Percentiles rank a stretch among this genome's conserved stretches.
These are phyloP conservation scores for Whitmania pigra DNA, from an alignment of 1,140 invertebrate genomes.

Conservation along the genomic window DNA sequence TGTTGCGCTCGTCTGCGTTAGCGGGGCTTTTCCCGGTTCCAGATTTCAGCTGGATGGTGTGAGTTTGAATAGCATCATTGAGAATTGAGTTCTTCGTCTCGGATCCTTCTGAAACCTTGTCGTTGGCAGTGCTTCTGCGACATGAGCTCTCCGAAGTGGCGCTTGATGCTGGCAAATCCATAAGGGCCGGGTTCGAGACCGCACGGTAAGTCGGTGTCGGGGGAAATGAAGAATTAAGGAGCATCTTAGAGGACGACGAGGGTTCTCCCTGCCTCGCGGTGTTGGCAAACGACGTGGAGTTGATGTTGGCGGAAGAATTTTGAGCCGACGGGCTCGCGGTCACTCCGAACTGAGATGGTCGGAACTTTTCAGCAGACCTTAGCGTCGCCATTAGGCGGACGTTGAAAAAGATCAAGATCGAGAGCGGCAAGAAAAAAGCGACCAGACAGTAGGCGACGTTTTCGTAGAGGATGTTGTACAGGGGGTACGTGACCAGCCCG, in stretches of 20 bases:
- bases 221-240: too few relatives aligned
- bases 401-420: slow-evolving; percentile 23
- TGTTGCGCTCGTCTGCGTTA: slow-evolving; percentile 20
- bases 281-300: not conserved
- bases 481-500: slow-evolving; percentile 17
- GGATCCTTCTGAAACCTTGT: not conserved
- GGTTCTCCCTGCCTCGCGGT: not conserved
- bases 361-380: slow-evolving; percentile 17
- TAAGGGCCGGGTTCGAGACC: too few relatives aligned
- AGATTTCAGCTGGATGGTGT: not conserved
- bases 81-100: not conserved
- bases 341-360: slow-evolving; percentile 6
- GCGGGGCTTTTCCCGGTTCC: not conserved
- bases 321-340: not conserved
- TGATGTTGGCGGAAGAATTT: not conserved
- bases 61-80: not conserved
- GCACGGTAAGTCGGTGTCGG: too few relatives aligned
- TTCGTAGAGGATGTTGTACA: slow-evolving; percentile 26
- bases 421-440: slow-evolving; percentile 22
- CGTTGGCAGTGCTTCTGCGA: too few relatives aligned
- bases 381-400: slow-evolving; percentile 19
- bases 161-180: not conserved
- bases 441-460: slow-evolving; percentile 24
- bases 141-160: not conserved
- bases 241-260: not conserved